These are phyloP conservation scores for Eulemur rubriventer DNA, from an alignment of 2,797 vertebrate species.

Conservation along the genomic window DNA sequence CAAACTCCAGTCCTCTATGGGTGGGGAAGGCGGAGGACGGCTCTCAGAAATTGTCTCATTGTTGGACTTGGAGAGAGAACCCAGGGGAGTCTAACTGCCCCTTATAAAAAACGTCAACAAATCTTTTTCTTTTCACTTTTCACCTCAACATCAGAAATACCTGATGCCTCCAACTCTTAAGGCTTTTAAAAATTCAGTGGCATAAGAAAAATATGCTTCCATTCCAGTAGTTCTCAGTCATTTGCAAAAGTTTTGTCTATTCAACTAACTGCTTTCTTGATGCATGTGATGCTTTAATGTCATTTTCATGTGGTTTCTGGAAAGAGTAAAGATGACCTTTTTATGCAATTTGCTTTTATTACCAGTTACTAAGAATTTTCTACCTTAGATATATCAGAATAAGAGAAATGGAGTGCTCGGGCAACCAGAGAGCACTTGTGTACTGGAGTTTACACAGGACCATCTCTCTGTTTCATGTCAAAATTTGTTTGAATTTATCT, in stretches of 20 bases:
- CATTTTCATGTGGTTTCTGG: not conserved
- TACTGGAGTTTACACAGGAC: not conserved
- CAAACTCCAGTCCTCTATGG: accelerated
- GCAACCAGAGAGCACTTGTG: not conserved
- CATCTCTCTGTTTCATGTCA: not conserved
- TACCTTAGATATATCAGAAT: not conserved
- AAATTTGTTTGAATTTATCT: not conserved
- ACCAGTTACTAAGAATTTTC: not conserved
- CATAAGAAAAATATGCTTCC: not conserved
- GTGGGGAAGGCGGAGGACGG: accelerated
- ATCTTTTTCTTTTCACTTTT: not conserved
- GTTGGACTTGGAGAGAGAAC: not conserved
- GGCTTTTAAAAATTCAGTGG: not conserved
- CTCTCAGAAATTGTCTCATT: not conserved
- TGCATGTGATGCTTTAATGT: not conserved
- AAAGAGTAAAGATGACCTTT: not conserved
- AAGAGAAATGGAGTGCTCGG: not conserved
- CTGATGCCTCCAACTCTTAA: not conserved
- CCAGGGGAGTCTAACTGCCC: not conserved
- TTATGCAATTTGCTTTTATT: not conserved
- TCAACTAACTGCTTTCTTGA: not conserved
- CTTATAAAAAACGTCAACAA: not conserved
- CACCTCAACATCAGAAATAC: not conserved
- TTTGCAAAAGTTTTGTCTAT: not conserved
- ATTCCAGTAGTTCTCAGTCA: not conserved